Evolutionary conservation across 2,113 vertebrate species (phyloP), one percentile per base, ranked within the genome.

Genomic region (Promerops cafer): DNA sequence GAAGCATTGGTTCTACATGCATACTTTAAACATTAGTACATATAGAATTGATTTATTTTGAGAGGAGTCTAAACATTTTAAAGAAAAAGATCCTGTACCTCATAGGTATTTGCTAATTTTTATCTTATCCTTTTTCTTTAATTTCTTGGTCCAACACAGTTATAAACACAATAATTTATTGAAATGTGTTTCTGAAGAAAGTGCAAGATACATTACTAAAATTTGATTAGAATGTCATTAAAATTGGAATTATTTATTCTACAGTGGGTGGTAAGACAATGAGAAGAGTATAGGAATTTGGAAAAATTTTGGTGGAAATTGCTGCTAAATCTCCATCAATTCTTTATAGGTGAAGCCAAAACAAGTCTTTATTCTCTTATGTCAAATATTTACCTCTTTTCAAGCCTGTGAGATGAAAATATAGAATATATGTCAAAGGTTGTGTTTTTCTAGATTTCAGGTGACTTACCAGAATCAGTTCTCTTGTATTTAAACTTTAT

Each of bases 381-480:
- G 6, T 76, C 31, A 82, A 17, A 8, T 76, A 54, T 87, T 96
- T 87, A 31, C 26, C 16, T 57, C 23, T 80, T 24, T 28, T 63
- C 5, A 2, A 59, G 18, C 5, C 14, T 30, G 31, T 87, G 57
- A 81, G 31, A 64, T 5, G 3, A 86, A 72, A 86, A 86, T 28
- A 10, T 64, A 70, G 42, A 77, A 59, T 77, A 80, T 78, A 17
- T 74, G 15, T 56, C 33, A 92, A 72, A 53, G 5, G 1, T 5
- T 1, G 0, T 83, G n/a, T 56, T 74, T 74, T 77, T 96, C 79
- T 93, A 99, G 98, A 88, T 85, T 81, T 88, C 95, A 30, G 97
- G 94, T 88, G 97, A 97, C 24, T 89, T 99, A 33, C 98, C 99
- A 28, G 96, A 98, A 37, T 98, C 98, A n/a, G 93, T 99, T 92